These are phyloP conservation scores for Pseudococcus jackbeardsleyi DNA, from an alignment of 2,888 invertebrate species.

Conservation along the genomic window DNA sequence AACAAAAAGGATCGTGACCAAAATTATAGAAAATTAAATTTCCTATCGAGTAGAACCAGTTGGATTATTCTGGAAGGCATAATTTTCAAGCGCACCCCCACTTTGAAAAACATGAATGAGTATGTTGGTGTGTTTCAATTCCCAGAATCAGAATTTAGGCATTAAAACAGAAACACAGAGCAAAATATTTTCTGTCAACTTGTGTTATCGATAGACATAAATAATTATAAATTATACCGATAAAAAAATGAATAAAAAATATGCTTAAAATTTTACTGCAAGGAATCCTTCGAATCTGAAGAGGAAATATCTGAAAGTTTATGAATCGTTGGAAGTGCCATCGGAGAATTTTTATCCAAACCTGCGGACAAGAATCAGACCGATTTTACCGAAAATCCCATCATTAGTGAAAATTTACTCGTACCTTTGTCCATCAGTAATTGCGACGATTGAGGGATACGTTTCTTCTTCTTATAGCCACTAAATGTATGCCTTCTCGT, in stretches of 20 bases:
- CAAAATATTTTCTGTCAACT: too few relatives aligned
- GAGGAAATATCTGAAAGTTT: slow-evolving; percentile 63
- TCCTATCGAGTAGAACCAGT: too few relatives aligned
- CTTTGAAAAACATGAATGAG: too few relatives aligned
- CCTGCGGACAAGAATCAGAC: not conserved
- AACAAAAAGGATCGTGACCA: too few relatives aligned
- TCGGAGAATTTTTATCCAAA: slow-evolving; percentile 34
- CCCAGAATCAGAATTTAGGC: too few relatives aligned
- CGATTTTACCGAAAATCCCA: not conserved
- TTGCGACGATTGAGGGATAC: slow-evolving; percentile 9
- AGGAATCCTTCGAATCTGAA: slow-evolving; percentile 61
- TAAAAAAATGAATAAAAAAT: slow-evolving; percentile 12
- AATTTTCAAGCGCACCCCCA: too few relatives aligned
- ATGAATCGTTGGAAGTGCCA: slow-evolving; percentile 40
- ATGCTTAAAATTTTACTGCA: slow-evolving; percentile 8
- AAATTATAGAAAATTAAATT: too few relatives aligned
- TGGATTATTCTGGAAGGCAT: too few relatives aligned
- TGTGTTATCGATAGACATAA: not conserved
- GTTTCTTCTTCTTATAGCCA: slow-evolving; percentile 57
- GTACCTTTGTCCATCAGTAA: slow-evolving; percentile 22
- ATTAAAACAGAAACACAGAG: too few relatives aligned
- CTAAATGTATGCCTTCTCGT: slow-evolving; percentile 59
- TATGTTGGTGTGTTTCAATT: too few relatives aligned
- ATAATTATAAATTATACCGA: not conserved
- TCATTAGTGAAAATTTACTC: not conserved